Base-by-base conservation (phyloP, 2,888 invertebrate genomes). In the Criorhina ranunculi region DNA sequence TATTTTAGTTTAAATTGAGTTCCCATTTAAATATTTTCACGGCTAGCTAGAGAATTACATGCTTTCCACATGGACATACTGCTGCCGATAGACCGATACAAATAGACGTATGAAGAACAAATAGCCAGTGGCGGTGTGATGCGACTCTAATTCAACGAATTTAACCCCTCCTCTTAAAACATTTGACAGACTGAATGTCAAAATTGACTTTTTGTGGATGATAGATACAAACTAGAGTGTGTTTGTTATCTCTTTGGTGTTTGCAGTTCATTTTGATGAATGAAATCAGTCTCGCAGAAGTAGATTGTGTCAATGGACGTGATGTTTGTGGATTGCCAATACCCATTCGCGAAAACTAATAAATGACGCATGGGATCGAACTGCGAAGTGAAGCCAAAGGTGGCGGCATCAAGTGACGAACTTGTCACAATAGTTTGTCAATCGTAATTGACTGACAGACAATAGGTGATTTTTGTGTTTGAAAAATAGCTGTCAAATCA, bases 1-100 rank as follows among this genome's bases (percentile, higher is more conserved):
- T 75, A 85, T 75, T 80, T 80, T 62, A 75, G 31, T 83, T 73
- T 73, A 69, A 79, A 79, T 51, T 73, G 78, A 44, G 44, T 62
- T 79, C 44, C 57, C 73, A 79, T 73, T 82, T 53, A 42, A 66
- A 67, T 49, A 72, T 55, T 69, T 85, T 85, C 51, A 67, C 51
- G 69, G 73, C 35, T 78, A 66, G 19, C 42, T 37, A 66, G 31
- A 40, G 62, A 24, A 3, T 1, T 24, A 4, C 4, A 73, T 69
- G 55, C 40, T 46, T 64, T 29, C 44, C 24, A 17, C n/a, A 19
- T 12, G 42, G 40, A 31, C 7, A 19, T 17, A 40, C 29, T 44
- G 24, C 24, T 24, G 15, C 19, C 31, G 40, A 40, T 8, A 40
- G 40, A 51, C 51, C n/a, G 5, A 8, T 17, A 15, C 33, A 60